Conservation (phyloP, 64 coral and sea anemone species). For the Dendronephthya gigantea region DNA sequence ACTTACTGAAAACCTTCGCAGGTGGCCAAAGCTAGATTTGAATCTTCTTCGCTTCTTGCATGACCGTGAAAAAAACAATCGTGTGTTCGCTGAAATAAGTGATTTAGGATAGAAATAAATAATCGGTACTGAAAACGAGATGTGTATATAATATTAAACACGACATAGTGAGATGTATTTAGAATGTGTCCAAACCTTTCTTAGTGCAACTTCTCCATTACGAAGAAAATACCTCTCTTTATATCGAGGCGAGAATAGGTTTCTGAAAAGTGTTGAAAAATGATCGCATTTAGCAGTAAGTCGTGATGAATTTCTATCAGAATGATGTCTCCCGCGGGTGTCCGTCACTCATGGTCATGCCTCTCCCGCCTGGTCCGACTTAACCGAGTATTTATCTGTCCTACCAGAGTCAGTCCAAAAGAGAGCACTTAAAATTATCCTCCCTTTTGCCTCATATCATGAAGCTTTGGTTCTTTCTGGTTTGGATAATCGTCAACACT, state of each 20-base stretch:
- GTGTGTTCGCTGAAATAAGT: not conserved
- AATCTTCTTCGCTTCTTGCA: not conserved
- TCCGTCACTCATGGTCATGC: no score
- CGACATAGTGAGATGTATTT: no score
- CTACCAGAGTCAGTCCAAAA: no score
- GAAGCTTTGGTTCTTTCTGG: no score
- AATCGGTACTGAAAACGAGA: not conserved
- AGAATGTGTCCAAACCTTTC: slow-evolving; percentile 12
- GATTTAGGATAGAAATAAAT: not conserved
- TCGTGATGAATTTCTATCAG: no score
- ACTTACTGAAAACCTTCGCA: not conserved
- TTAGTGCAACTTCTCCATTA: not conserved
- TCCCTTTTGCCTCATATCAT: no score
- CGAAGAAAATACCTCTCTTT: not conserved
- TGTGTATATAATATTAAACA: no score
- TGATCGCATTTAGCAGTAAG: not conserved
- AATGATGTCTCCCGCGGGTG: no score
- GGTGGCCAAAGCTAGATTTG: not conserved
- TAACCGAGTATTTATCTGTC: no score
- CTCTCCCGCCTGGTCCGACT: no score
- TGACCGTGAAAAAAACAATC: not conserved
- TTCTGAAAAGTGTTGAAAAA: not conserved
- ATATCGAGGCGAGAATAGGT: not conserved
- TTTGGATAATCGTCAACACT: no score
- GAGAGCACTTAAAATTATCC: no score